These are phyloP conservation scores for Bufo gargarizans DNA, from an alignment of 2,113 vertebrate genomes.

Conservation along the genomic window DNA sequence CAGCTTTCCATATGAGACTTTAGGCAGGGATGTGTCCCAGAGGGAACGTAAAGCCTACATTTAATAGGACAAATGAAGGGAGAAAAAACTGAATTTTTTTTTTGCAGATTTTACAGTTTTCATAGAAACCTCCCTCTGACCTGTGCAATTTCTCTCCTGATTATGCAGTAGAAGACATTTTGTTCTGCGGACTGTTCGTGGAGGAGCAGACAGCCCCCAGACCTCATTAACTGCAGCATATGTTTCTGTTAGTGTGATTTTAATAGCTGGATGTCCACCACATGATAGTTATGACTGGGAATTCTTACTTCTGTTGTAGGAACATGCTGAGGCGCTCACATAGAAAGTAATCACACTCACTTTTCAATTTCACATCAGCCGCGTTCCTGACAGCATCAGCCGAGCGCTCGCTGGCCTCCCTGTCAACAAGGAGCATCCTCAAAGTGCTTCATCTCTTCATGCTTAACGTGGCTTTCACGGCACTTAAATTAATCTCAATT, in stretches of 20 bases:
- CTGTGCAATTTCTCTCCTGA: neutral
- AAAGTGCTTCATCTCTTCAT: neutral
- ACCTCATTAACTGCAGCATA: conserved; percentile 47
- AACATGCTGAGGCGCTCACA: neutral
- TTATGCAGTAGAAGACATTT: conserved; percentile 14
- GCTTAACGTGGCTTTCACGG: neutral
- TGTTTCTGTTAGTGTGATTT: conserved; percentile 47
- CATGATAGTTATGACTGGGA: conserved; percentile 13
- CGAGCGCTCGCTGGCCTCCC: neutral
- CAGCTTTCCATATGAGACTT: neutral
- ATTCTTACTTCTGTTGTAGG: conserved; percentile 3
- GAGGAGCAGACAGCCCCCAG: conserved; percentile 1
- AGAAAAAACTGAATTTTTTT: neutral
- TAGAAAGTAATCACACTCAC: conserved; percentile 19
- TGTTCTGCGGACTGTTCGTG: neutral
- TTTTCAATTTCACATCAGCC: conserved; percentile 17
- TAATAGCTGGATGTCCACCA: conserved; percentile 20
- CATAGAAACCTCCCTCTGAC: neutral
- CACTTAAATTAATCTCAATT: neutral
- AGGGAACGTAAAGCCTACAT: neutral
- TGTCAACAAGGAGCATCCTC: neutral
- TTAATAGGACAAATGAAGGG: conserved; percentile 2
- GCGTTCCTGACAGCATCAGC: neutral
- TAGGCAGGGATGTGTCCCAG: neutral
- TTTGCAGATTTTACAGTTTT: neutral